phyloP scores from a whole-genome alignment of 2,888 invertebrate species.

The Drosophila paranaensis region DNA sequence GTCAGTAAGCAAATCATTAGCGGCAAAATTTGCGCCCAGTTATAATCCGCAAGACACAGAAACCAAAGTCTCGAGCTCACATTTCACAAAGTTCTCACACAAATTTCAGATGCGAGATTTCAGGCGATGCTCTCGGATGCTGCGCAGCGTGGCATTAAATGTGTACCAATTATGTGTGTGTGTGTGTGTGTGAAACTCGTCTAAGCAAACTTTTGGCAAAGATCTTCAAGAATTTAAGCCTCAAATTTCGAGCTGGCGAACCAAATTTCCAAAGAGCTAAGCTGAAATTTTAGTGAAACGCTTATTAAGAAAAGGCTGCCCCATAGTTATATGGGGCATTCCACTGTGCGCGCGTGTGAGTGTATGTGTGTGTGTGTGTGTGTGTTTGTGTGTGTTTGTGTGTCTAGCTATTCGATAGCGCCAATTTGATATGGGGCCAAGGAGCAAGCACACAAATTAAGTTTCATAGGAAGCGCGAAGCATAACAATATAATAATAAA shows the following conservation, averaged over 20 bases:
- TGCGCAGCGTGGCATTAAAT: constrained; percentile 66
- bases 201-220: constrained; percentile 41
- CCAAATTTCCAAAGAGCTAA: constrained; percentile 63
- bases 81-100: constrained; percentile 70
- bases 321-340: constrained; percentile 68
- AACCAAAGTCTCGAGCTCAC: constrained; percentile 26
- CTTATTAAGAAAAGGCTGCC: constrained; percentile 60
- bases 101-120: constrained; percentile 58
- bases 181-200: constrained; percentile 25
- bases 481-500: constrained; percentile 15
- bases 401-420: constrained; percentile 71
- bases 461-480: constrained; percentile 71
- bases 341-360: constrained; percentile 15
- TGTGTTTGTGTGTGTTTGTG: constrained; percentile 26
- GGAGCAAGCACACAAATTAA: constrained; percentile 68
- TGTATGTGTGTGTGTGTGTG: constrained; percentile 23
- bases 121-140: constrained; percentile 42
- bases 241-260: constrained; percentile 65
- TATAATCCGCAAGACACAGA: constrained; percentile 57
- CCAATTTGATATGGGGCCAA: constrained; percentile 73
- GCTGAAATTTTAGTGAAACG: constrained; percentile 64
- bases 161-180: constrained; percentile 63
- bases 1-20: constrained; percentile 73
- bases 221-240: constrained; percentile 67
- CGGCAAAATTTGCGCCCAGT: constrained; percentile 66